phyloP scores from a whole-genome alignment of 2,797 vertebrate species.

The Adelosebastes latens region DNA sequence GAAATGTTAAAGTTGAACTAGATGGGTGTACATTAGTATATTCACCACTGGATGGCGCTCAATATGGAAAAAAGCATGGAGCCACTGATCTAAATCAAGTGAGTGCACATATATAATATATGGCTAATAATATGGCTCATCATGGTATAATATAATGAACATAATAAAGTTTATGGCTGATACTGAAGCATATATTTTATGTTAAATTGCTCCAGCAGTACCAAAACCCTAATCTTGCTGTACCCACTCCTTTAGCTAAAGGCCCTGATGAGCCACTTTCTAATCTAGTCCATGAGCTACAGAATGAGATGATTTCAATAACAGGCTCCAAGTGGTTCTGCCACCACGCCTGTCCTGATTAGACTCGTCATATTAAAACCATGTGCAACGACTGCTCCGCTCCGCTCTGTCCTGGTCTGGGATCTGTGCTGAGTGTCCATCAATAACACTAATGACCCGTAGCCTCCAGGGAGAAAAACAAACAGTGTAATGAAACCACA shows the following conservation, averaged over 20 bases:
- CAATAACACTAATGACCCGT: constrained; percentile 80
- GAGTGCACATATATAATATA: neutral
- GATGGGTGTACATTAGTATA: constrained; percentile 1
- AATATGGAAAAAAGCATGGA: constrained; percentile 19
- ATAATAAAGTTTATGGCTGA: neutral
- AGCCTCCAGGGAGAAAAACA: constrained; percentile 72
- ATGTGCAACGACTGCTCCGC: constrained; percentile 62
- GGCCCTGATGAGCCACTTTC: constrained; percentile 21
- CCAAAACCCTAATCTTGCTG: neutral
- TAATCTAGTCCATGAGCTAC: constrained; percentile 45
- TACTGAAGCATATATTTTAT: constrained; percentile 7
- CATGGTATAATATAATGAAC: neutral
- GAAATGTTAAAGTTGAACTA: neutral
- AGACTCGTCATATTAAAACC: constrained; percentile 76
- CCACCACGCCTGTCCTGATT: constrained; percentile 70
- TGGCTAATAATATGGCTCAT: neutral
- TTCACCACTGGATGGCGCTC: constrained; percentile 74
- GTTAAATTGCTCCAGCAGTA: constrained; percentile 4
- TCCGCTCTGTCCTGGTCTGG: constrained; percentile 42
- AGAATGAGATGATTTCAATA: constrained; percentile 60
- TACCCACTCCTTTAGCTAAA: neutral
- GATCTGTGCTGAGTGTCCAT: constrained; percentile 66
- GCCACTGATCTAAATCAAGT: neutral
- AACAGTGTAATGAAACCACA: constrained; percentile 68
- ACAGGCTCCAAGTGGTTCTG: constrained; percentile 49